Percentiles rank a stretch among this genome's conserved stretches.
phyloP scores from a whole-genome alignment of 1,140 invertebrate species.

The Eufriesea mexicana region DNA sequence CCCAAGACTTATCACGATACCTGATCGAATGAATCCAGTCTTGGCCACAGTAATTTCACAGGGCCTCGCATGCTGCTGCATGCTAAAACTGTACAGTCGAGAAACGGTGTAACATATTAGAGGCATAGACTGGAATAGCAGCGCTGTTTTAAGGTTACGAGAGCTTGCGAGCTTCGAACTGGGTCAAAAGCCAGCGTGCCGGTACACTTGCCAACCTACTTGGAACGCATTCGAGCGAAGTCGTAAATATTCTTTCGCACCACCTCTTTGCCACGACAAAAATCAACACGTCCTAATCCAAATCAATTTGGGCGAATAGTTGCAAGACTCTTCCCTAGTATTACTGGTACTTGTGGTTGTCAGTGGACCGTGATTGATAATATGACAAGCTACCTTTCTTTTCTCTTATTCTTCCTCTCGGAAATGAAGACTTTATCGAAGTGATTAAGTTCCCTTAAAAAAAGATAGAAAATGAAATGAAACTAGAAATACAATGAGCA shows the following conservation, averaged over 20 bases:
- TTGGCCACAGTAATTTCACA: background rate
- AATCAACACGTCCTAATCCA: background rate
- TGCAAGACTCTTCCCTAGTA: background rate
- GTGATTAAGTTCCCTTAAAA: too few species aligned
- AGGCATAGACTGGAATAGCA: constrained; percentile 44
- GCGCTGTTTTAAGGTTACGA: constrained; percentile 56
- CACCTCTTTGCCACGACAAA: background rate
- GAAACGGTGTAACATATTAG: constrained; percentile 17
- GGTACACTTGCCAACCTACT: constrained; percentile 50
- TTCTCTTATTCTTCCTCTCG: too few species aligned
- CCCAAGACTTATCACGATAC: background rate
- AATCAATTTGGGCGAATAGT: background rate
- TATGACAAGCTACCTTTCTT: too few species aligned
- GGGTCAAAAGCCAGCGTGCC: constrained; percentile 67
- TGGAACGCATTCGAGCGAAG: constrained; percentile 55
- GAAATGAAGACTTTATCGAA: too few species aligned
- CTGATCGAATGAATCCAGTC: background rate
- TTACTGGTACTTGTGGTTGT: too few species aligned
- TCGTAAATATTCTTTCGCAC: constrained; percentile 60
- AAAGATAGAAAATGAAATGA: too few species aligned
- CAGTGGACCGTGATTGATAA: too few species aligned
- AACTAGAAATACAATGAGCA: too few species aligned
- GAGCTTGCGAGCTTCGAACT: constrained; percentile 64
- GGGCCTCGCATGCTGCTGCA: background rate
- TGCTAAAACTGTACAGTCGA: constrained; percentile 32